Conservation (phyloP, 2,797 vertebrate species). For the Anguilla pacifica region DNA sequence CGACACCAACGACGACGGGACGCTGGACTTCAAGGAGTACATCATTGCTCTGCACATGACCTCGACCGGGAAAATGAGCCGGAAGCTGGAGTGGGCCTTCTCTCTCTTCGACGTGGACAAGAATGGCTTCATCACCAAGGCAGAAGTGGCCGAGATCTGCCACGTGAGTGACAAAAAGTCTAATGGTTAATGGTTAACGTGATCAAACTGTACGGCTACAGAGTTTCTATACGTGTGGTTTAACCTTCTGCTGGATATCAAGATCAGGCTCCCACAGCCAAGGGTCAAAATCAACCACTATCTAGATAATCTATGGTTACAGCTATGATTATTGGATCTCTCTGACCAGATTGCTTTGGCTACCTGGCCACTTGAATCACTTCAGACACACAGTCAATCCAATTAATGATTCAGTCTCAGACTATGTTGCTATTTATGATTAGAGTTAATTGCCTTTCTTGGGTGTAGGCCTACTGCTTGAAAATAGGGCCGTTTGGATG, state of each 20-base stretch:
- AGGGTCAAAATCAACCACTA: neutral
- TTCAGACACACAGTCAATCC: conserved; percentile 58
- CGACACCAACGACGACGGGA: conserved; percentile 79
- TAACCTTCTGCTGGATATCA: neutral
- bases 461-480: neutral
- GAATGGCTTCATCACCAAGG: conserved; percentile 81
- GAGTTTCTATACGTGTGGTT: neutral
- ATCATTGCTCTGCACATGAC: conserved; percentile 83
- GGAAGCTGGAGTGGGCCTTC: conserved; percentile 82
- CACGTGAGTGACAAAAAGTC: conserved; percentile 60
- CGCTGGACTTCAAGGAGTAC: conserved; percentile 83
- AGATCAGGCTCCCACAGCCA: neutral
- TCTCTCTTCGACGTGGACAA: conserved; percentile 81
- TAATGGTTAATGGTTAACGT: too few relatives aligned
- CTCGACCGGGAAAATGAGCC: conserved; percentile 73
- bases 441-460: neutral
- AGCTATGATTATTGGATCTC: neutral
- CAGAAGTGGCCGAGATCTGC: conserved; percentile 79
- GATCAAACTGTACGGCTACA: neutral
- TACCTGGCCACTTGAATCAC: conserved; percentile 45
- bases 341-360: neutral
- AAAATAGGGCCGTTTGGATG: neutral
- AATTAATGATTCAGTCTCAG: conserved; percentile 61
- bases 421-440: conserved; percentile 36
- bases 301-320: neutral